A percentile compares a stretch with the other conserved stretches of the same genome.
Evolutionary conservation across 2,113 vertebrate genomes (phyloP).

Genomic region (Steatornis caripensis): DNA sequence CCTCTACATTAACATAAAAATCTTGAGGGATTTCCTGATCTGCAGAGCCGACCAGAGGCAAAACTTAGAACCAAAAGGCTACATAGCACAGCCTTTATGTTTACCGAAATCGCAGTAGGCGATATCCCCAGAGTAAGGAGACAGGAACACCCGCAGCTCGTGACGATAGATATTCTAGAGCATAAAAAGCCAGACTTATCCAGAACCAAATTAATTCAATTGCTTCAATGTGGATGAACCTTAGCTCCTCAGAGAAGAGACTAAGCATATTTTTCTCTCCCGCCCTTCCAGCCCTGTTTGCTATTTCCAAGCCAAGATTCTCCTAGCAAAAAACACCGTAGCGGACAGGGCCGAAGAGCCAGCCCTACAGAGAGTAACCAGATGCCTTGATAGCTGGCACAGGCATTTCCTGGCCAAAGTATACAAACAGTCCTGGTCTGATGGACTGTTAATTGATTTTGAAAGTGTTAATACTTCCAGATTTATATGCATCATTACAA

Average conservation of each 20-base stretch:
- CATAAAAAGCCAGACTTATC: neutral
- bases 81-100: neutral
- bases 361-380: neutral
- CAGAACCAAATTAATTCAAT: neutral
- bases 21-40: neutral
- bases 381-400: neutral
- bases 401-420: conserved; percentile 1
- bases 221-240: neutral
- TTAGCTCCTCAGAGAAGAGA: neutral
- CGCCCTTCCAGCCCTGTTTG: neutral
- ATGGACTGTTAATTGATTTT: conserved; percentile 35
- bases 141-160: neutral
- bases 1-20: rapidly evolving
- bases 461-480: conserved; percentile 42
- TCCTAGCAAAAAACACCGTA: neutral
- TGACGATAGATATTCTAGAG: neutral
- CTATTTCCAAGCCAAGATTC: neutral
- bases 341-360: neutral
- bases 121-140: neutral
- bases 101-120: neutral
- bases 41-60: neutral
- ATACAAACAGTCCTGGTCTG: neutral
- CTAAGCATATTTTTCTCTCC: neutral
- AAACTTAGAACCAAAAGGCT: neutral
- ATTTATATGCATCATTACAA: conserved; percentile 15